Percentiles rank a stretch among this genome's conserved stretches.
Conservation (phyloP, 1,140 invertebrate species). For the Aphelenchoides avenae region DNA sequence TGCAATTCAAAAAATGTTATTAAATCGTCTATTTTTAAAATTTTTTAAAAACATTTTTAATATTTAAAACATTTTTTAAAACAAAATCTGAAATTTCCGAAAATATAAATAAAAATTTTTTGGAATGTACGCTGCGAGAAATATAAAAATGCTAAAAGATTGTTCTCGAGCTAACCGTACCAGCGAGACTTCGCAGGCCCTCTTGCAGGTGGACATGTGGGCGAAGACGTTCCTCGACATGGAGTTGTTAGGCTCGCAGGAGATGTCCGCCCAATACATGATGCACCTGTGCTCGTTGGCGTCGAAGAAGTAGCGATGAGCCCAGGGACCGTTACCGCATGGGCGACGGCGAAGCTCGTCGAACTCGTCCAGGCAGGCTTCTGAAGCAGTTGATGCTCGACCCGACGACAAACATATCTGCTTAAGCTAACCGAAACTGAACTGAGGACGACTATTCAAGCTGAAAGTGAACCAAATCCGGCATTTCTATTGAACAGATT, state of each 20-base stretch:
- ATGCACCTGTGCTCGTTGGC: conserved; percentile 2
- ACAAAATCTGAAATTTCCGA: too few species aligned
- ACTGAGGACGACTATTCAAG: too few species aligned
- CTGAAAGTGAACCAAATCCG: too few species aligned
- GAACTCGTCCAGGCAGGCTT: conserved; percentile 42
- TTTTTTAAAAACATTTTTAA: too few species aligned
- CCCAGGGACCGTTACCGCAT: conserved; percentile 24
- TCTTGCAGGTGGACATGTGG: conserved; percentile 5
- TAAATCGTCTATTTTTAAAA: too few species aligned
- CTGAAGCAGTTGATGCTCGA: conserved; percentile 14
- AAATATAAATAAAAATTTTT: too few species aligned
- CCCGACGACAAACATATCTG: too few species aligned
- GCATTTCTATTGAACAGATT: too few species aligned
- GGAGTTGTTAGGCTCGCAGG: conserved; percentile 2
- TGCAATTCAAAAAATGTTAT: too few species aligned
- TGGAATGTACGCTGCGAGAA: background rate
- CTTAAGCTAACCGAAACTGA: too few species aligned
- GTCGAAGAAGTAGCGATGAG: conserved; percentile 30
- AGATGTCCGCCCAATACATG: conserved; percentile 33
- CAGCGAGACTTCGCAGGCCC: conserved; percentile 2
- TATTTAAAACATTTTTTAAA: too few species aligned
- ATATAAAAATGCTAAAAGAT: background rate
- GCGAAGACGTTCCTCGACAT: conserved; percentile 14
- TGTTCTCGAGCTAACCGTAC: background rate
- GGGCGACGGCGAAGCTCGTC: conserved; percentile 30